Evolutionary conservation across 2,113 vertebrate genomes (phyloP).

Genomic region (Strix aluco): DNA sequence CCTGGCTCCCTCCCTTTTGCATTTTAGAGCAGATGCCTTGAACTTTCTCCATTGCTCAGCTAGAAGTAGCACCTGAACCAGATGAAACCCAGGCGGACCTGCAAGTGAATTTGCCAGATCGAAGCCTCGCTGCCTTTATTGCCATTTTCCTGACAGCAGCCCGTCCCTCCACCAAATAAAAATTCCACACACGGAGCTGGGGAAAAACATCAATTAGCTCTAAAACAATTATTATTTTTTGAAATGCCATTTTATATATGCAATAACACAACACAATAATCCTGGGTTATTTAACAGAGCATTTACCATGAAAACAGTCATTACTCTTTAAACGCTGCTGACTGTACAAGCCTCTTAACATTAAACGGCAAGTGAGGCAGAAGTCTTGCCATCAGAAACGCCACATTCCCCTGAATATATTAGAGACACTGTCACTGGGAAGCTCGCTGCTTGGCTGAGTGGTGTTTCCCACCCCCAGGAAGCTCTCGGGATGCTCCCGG

Average conservation of each 20-base stretch:
- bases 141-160: constrained; percentile 14
- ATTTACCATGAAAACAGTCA: constrained; percentile 80
- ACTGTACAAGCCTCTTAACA: constrained; percentile 74
- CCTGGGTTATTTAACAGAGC: constrained; percentile 80
- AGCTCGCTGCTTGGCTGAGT: not conserved
- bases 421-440: not conserved
- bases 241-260: constrained; percentile 79
- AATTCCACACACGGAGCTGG: constrained; percentile 38
- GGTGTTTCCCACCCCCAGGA: constrained; percentile 2
- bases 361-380: constrained; percentile 75
- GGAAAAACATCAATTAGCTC: constrained; percentile 80
- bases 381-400: constrained; percentile 71
- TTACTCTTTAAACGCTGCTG: constrained; percentile 74
- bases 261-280: constrained; percentile 79
- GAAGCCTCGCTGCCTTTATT: not conserved
- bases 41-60: accelerated
- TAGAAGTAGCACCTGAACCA: not conserved
- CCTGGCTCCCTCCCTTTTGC: not conserved
- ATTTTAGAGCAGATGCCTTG: not conserved
- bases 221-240: constrained; percentile 83
- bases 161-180: constrained; percentile 25
- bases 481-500: not conserved
- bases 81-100: not conserved
- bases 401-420: constrained; percentile 46
- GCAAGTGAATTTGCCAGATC: not conserved